These are phyloP conservation scores for Polydrusus tereticollis DNA, from an alignment of 2,888 invertebrate species.

Conservation along the genomic window DNA sequence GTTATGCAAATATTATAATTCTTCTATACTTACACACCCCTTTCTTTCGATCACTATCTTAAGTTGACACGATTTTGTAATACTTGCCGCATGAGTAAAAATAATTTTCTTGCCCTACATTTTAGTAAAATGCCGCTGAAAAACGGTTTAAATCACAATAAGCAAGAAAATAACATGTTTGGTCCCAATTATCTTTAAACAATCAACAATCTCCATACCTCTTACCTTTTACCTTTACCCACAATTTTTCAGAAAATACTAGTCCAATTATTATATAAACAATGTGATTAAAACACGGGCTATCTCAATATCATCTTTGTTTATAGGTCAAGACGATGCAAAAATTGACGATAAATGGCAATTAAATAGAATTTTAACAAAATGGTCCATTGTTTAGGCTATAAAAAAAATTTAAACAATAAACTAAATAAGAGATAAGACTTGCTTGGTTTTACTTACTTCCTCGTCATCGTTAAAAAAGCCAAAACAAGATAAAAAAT, in stretches of 20 bases:
- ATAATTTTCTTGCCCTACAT: not conserved
- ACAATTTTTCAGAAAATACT: conserved; percentile 4
- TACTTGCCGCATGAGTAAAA: not conserved
- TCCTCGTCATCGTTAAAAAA: conserved; percentile 13
- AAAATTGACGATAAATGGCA: not conserved
- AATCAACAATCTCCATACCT: not conserved
- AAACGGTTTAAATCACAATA: too few species aligned
- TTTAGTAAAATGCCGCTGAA: not conserved
- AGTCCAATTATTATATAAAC: conserved; percentile 11
- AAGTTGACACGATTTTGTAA: conserved; percentile 7
- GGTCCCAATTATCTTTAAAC: not conserved
- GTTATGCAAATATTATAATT: not conserved
- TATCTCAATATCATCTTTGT: conserved; percentile 21
- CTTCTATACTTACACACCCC: not conserved
- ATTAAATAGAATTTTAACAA: conserved; percentile 10
- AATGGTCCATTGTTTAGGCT: not conserved
- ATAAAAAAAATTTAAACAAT: conserved; percentile 1
- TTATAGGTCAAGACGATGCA: conserved; percentile 6
- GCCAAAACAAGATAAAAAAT: too few species aligned
- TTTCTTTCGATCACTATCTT: not conserved
- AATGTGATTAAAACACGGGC: conserved; percentile 9
- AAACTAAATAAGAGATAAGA: not conserved
- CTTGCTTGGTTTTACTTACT: not conserved
- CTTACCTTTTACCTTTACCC: not conserved
- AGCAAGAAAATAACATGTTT: not conserved